Evolutionary conservation across 2,797 vertebrate species (phyloP).

Genomic region (Tangara arthus): DNA sequence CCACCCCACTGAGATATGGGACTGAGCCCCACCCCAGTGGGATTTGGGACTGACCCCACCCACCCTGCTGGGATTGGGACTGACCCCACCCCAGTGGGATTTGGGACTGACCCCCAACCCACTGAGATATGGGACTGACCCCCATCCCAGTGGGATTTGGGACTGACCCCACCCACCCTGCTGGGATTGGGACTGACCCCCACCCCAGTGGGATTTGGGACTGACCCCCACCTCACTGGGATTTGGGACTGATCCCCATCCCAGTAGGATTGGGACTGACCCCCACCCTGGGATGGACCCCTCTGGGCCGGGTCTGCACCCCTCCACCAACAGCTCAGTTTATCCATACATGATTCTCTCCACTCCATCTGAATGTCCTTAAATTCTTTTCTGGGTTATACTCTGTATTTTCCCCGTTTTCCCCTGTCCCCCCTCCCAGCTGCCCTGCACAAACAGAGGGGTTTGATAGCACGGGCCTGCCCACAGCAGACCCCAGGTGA

Average conservation of each 20-base stretch:
- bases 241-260: too few species aligned
- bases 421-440: not conserved
- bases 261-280: too few species aligned
- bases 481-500: not conserved
- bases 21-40: accelerated
- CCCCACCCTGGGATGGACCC: accelerated
- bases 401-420: not conserved
- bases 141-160: too few species aligned
- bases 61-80: accelerated
- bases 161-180: too few species aligned
- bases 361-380: accelerated
- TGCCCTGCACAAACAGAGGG: accelerated
- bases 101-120: too few species aligned
- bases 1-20: not conserved
- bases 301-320: not conserved
- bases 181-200: too few species aligned
- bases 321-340: not conserved
- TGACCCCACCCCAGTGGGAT: not conserved
- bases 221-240: accelerated
- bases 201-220: too few species aligned
- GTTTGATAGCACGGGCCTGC: accelerated
- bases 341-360: accelerated
- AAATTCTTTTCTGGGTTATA: accelerated
- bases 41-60: not conserved
- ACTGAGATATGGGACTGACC: too few species aligned